Conservation (phyloP, 1,140 invertebrate genomes). For the Hirudo medicinalis region DNA sequence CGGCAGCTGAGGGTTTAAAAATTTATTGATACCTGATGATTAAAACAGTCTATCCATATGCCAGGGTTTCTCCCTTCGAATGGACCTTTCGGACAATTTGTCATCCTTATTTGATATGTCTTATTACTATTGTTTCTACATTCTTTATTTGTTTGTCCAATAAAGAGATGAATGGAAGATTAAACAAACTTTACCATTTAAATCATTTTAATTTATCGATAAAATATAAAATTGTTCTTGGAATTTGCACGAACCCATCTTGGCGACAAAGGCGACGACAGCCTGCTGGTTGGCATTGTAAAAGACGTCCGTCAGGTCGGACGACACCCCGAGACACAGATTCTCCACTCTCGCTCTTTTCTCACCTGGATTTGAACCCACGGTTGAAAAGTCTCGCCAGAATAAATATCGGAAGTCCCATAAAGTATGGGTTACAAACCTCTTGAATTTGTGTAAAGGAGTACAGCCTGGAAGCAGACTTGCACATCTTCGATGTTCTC, state of each 20-base stretch:
- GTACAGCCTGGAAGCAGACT: slow-evolving; percentile 91
- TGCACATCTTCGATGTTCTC: slow-evolving; percentile 73
- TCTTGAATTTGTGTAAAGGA: slow-evolving; percentile 94
- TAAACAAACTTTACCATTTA: neutral
- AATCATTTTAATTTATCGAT: neutral
- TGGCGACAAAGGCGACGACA: slow-evolving; percentile 75
- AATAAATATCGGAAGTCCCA: too few species aligned
- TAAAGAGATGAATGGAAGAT: neutral
- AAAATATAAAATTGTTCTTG: too few species aligned
- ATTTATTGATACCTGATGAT: neutral
- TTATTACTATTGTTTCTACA: neutral
- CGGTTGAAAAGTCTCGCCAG: neutral
- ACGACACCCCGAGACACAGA: slow-evolving; percentile 75
- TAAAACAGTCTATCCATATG: too few species aligned
- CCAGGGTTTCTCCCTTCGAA: too few species aligned
- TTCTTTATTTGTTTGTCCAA: neutral
- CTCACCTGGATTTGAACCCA: slow-evolving; percentile 53
- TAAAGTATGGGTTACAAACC: slow-evolving; percentile 44
- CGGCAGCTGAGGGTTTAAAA: slow-evolving; percentile 51
- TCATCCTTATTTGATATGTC: neutral
- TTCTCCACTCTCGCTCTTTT: slow-evolving; percentile 93
- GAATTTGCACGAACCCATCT: slow-evolving; percentile 69
- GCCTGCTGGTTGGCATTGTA: slow-evolving; percentile 84
- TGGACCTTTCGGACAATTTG: too few species aligned
- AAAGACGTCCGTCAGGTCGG: slow-evolving; percentile 69